Conservation (phyloP, 2,797 vertebrate genomes). For the Phoeniculus purpureus region DNA sequence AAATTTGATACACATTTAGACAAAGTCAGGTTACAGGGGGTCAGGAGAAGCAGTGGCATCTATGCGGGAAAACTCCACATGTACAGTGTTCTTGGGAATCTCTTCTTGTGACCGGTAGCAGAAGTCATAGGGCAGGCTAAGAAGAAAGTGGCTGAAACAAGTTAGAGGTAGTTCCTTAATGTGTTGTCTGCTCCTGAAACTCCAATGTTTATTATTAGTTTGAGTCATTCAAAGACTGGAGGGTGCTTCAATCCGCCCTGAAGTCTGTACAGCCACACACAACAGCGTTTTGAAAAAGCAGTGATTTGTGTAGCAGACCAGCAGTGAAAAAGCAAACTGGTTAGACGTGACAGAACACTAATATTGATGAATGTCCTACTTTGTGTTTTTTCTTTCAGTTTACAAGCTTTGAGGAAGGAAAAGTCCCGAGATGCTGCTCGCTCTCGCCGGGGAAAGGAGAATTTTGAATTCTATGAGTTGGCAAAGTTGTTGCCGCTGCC, state of each 20-base stretch:
- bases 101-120: neutral
- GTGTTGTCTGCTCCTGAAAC: neutral
- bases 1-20: neutral
- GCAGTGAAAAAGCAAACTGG: neutral
- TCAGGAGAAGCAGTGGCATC: neutral
- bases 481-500: conserved; percentile 97
- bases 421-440: conserved; percentile 96
- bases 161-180: neutral
- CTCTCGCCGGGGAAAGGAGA: conserved; percentile 96
- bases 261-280: neutral
- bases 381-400: conserved; percentile 81
- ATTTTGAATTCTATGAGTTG: conserved; percentile 98
- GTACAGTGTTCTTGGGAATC: neutral
- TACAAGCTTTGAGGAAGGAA: conserved; percentile 98
- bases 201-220: neutral
- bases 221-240: neutral
- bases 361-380: conserved; percentile 49
- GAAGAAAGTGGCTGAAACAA: neutral
- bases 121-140: neutral
- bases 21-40: neutral
- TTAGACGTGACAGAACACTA: neutral
- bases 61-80: neutral
- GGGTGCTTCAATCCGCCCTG: neutral
- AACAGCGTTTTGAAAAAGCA: neutral
- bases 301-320: neutral